A percentile compares a stretch with the other conserved stretches of the same genome.
Evolutionary conservation across 1,140 invertebrate species (phyloP).

Genomic region (Solenopsis fugax): DNA sequence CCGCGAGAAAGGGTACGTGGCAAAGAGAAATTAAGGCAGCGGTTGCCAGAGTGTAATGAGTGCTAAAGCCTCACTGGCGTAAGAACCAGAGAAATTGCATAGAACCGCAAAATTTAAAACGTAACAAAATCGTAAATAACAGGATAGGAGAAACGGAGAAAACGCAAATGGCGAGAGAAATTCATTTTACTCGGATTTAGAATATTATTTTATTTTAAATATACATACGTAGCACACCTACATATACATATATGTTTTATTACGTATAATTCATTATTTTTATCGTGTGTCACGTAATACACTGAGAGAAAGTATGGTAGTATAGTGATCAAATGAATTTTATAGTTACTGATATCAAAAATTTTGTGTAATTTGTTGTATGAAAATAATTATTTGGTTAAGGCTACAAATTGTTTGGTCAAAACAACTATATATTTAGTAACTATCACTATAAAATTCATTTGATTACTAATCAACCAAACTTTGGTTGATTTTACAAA

Average conservation of each 20-base stretch:
- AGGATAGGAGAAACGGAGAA: background rate
- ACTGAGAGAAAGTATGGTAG: no score
- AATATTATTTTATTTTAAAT: background rate
- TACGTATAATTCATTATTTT: background rate
- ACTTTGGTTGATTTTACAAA: no score
- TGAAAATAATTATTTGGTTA: no score
- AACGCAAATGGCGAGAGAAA: background rate
- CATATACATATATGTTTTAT: background rate
- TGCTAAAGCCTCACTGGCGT: constrained; percentile 54
- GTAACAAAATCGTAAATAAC: constrained; percentile 41
- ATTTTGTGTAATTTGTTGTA: no score
- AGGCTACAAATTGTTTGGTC: no score
- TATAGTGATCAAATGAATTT: no score
- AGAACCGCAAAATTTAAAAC: constrained; percentile 26
- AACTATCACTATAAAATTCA: no score
- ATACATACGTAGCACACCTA: background rate
- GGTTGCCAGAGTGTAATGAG: constrained; percentile 74
- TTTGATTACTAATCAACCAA: no score
- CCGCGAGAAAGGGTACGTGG: constrained; percentile 68
- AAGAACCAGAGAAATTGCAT: constrained; percentile 33
- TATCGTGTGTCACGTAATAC: background rate
- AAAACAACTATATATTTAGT: no score
- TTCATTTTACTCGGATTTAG: background rate
- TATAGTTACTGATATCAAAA: no score
- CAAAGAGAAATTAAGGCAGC: constrained; percentile 73